These are phyloP conservation scores for Mugil cephalus DNA, from an alignment of 2,113 vertebrate genomes.

Conservation along the genomic window DNA sequence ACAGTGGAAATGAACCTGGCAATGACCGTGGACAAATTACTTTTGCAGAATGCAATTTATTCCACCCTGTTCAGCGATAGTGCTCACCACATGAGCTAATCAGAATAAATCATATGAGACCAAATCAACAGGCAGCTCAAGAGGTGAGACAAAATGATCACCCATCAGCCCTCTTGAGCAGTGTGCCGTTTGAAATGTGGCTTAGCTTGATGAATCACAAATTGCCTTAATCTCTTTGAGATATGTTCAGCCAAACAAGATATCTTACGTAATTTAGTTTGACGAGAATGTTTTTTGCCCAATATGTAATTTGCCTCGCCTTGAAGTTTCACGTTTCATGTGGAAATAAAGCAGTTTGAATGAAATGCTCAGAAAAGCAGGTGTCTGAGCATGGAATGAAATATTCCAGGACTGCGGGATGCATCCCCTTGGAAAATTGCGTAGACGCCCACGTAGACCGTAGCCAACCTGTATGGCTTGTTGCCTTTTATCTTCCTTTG, in stretches of 20 bases:
- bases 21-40: constrained; percentile 20
- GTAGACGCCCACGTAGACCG: too few relatives aligned
- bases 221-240: constrained; percentile 10
- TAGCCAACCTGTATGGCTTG: too few relatives aligned
- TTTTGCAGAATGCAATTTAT: constrained; percentile 47
- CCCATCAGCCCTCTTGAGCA: constrained; percentile 3
- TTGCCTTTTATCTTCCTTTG: too few relatives aligned
- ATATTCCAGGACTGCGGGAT: too few relatives aligned
- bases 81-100: constrained; percentile 29
- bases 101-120: constrained; percentile 38
- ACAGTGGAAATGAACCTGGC: constrained; percentile 22
- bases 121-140: constrained; percentile 23
- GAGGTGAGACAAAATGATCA: constrained; percentile 16
- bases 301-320: too few relatives aligned
- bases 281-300: too few relatives aligned
- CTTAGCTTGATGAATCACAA: constrained; percentile 31
- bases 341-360: too few relatives aligned
- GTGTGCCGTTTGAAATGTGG: constrained; percentile 6
- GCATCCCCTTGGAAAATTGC: too few relatives aligned
- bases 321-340: too few relatives aligned
- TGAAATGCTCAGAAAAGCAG: too few relatives aligned
- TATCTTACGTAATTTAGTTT: too few relatives aligned
- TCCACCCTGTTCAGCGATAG: constrained; percentile 10
- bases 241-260: neutral
- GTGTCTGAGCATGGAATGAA: too few relatives aligned